Base-by-base conservation (phyloP, 2,113 vertebrate genomes). In the Nycticryphes semicollaris region DNA sequence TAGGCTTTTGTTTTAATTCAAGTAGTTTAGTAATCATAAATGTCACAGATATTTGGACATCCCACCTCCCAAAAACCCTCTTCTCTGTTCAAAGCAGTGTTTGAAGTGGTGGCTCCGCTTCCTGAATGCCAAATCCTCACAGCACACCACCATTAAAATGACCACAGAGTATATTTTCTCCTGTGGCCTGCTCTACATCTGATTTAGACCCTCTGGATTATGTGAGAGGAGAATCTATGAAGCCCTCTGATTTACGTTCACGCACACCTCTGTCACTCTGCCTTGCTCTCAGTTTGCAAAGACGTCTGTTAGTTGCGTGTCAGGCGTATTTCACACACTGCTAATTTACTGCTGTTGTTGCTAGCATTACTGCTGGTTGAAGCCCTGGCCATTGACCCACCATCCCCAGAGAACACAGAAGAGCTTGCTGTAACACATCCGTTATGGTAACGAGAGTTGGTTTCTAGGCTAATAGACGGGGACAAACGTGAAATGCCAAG, bases 1-100 rank as follows among this genome's bases (percentile, higher is more conserved):
- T 39, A 89, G 70, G 68, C 73, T 94, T 93, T 50, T 23, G 66
- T 4, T 86, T 70, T 59, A 89, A 87, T 79, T 31, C 39, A 43
- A 14, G 59, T 47, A 35, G 57, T 95, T 87, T 54, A 21, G 60
- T 64, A 90, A 91, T 56, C 30, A 51, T 47, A 66, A 80, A 81
- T 15, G 45, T 76, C 28, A 45, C 51, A 75, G 90, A 7, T 57
- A 89, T 41, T 24, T 81, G 76, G 50, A n/a, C 35, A 84, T 47
- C 12, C 13, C 22, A 33, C 28, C 59, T 3, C 10, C 7, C 17
- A 17, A 37, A 59, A 81, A 24, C 18, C 18, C 54, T 22, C 17
- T 48, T 41, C 69, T 72, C 28, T 1, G 1, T 50, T 51, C 69
- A 57, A 28, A 48, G 35, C 78, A 28, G 28, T 7, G 43, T 19